These are phyloP conservation scores for Holacanthella duospinosa DNA, from an alignment of 2,888 invertebrate species.

Conservation along the genomic window DNA sequence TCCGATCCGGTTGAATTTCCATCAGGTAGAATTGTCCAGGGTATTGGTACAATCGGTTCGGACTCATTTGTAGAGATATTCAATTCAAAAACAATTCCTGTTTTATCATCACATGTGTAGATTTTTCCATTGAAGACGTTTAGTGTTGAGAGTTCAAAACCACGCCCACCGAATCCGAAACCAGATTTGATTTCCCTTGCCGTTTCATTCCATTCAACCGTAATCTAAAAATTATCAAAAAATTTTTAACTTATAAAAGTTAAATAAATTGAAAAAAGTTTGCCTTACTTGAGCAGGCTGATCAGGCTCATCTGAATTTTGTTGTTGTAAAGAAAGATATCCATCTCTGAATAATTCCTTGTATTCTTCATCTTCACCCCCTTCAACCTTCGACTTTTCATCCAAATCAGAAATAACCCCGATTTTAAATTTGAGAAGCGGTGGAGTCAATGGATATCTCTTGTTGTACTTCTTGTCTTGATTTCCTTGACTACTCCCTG, in stretches of 20 bases:
- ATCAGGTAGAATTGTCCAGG: conserved; percentile 77
- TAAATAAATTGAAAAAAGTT: no score
- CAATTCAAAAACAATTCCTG: conserved; percentile 67
- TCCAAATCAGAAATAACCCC: conserved; percentile 6
- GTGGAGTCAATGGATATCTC: background rate
- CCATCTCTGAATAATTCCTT: conserved; percentile 21
- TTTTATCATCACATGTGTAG: conserved; percentile 85
- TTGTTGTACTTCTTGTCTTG: background rate
- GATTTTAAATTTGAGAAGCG: conserved; percentile 5
- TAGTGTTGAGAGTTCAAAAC: conserved; percentile 94
- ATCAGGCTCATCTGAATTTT: conserved; percentile 19
- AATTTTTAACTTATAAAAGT: background rate
- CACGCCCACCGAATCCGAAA: conserved; percentile 71
- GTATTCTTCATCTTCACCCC: conserved; percentile 16
- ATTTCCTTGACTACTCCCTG: background rate
- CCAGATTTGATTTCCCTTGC: conserved; percentile 56
- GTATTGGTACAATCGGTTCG: conserved; percentile 44
- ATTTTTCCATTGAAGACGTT: conserved; percentile 83
- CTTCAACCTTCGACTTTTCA: background rate
- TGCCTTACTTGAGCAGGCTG: no score
- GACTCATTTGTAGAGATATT: conserved; percentile 44
- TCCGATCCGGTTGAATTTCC: background rate
- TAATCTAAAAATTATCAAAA: conserved; percentile 41
- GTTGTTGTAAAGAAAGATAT: conserved; percentile 18
- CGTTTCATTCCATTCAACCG: conserved; percentile 61